phyloP scores from a whole-genome alignment of 2,888 invertebrate species.

The Argyresthia albistria region DNA sequence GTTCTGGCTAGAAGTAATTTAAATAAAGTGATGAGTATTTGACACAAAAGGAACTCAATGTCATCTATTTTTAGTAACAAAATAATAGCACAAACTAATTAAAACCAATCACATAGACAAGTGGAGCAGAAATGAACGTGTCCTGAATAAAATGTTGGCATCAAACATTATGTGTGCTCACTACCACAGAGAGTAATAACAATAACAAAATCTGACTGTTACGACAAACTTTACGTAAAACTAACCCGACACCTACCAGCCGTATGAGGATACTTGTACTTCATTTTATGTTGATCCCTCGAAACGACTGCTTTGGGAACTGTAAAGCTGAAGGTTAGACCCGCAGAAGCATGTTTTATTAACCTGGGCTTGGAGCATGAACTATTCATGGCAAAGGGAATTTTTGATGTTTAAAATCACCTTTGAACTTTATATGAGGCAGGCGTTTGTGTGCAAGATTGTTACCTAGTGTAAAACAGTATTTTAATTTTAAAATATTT shows the following conservation, averaged over 20 bases:
- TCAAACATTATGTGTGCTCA: no score
- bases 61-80: no score
- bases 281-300: constrained; percentile 52
- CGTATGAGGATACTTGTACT: constrained; percentile 16
- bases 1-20: no score
- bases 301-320: constrained; percentile 43
- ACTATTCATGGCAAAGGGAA: constrained; percentile 51
- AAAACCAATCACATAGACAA: no score
- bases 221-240: constrained; percentile 17
- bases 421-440: no score
- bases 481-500: neutral
- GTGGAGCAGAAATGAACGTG: no score
- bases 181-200: neutral
- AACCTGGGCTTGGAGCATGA: constrained; percentile 39
- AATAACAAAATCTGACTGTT: constrained; percentile 9
- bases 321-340: constrained; percentile 37
- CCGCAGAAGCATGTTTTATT: constrained; percentile 32
- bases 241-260: constrained; percentile 15
- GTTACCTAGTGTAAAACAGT: neutral
- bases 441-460: no score
- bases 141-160: no score
- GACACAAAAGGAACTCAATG: no score
- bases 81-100: no score
- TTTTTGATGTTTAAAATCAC: constrained; percentile 28
- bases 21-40: no score